Percentiles rank a stretch among this genome's conserved stretches.
Evolutionary conservation across 2,888 invertebrate genomes (phyloP).

Genomic region (Noctuana brunneofusca): DNA sequence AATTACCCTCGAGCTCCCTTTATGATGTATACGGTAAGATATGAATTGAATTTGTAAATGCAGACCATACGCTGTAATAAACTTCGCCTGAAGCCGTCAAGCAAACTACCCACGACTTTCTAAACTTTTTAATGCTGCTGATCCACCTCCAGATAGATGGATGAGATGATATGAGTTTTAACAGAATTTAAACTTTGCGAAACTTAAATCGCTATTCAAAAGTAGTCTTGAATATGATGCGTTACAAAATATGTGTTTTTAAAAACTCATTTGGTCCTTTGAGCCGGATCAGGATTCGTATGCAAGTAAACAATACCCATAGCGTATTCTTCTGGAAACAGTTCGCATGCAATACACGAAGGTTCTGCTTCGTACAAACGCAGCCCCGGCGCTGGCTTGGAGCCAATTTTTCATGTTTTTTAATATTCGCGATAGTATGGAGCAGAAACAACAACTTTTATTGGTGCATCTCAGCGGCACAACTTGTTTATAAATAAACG

Average conservation of each 20-base stretch:
- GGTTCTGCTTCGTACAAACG: slow-evolving; percentile 44
- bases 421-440: slow-evolving; percentile 49
- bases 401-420: slow-evolving; percentile 66
- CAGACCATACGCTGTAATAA: slow-evolving; percentile 8
- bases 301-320: slow-evolving; percentile 25
- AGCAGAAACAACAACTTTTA: slow-evolving; percentile 56
- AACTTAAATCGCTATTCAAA: slow-evolving; percentile 21
- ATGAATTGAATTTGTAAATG: slow-evolving; percentile 25
- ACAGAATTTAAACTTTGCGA: slow-evolving; percentile 16
- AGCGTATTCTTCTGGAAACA: slow-evolving; percentile 30
- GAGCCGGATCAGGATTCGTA: slow-evolving; percentile 24
- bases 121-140: slow-evolving; percentile 33
- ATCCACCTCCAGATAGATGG: slow-evolving; percentile 32
- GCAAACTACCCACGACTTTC: slow-evolving; percentile 30
- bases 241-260: slow-evolving; percentile 8
- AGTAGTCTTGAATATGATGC: slow-evolving; percentile 21
- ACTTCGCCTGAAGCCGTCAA: slow-evolving; percentile 23
- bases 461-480: slow-evolving; percentile 48
- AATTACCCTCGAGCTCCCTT: background rate
- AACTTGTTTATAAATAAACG: slow-evolving; percentile 35
- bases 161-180: slow-evolving; percentile 30
- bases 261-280: slow-evolving; percentile 33
- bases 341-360: slow-evolving; percentile 58
- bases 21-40: background rate
- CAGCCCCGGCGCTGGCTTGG: slow-evolving; percentile 52